Base-by-base conservation (phyloP, 2,113 vertebrate species). In the Cranoglanis bouderius region DNA sequence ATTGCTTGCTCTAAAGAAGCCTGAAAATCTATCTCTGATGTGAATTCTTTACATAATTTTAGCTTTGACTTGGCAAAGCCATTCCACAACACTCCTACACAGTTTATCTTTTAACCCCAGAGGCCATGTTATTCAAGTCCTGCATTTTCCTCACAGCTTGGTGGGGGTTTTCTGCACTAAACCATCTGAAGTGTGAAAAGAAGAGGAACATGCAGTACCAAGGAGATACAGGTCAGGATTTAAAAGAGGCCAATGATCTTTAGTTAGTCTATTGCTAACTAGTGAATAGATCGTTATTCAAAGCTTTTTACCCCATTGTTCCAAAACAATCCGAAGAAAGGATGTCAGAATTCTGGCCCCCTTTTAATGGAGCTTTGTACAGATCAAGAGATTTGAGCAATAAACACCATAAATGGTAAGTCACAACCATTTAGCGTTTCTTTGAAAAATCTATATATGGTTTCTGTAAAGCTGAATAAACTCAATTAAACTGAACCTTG, bases 11-110 rank as follows among this genome's bases (percentile, higher is more conserved):
- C 61, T 55, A 8, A 24, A 8, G 72, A 87, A 43, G 35, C 78
- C 49, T 53, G 35, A 35, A 80, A 6, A 1, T 55, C 5, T 32
- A 38, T 29, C 32, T 57, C 78, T 40, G 67, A 26, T 59, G 16
- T 4, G 24, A 88, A 72, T 84, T 67, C 86, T 53, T 87, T 7
- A 87, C 86, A 82, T 82, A 65, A 32, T 55, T 53, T 82, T 29
- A 35, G 29, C 55, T 32, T 70, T 32, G 32, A 19, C 12, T n/a
- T 38, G 16, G 19, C 32, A 74, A 85, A 26, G 26, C 19, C 14
- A 72, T 53, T 51, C 29, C 49, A 19, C 49, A 32, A 12, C 24
- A 16, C 72, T 61, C 84, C 43, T 14, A 85, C 18, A 35, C 8
- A 13, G n/a, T 38, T 26, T 35, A 72, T 55, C n/a, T 0, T 85